phyloP scores from a whole-genome alignment of 1,140 invertebrate genomes.

The Pseudomyrmex cubaensis region DNA sequence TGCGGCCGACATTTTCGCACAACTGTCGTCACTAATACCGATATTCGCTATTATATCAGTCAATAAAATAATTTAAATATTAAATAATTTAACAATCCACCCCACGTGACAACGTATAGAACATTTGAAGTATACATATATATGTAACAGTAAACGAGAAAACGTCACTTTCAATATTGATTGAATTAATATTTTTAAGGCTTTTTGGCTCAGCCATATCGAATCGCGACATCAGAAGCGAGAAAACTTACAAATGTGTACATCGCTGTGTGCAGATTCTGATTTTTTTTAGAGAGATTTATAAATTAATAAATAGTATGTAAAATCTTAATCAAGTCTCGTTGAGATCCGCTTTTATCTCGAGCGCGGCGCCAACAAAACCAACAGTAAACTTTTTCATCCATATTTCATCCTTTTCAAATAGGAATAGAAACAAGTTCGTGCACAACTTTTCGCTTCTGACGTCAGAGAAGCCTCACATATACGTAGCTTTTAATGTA shows the following conservation, averaged over 20 bases:
- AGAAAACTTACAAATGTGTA: not conserved
- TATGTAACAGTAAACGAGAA: constrained; percentile 51
- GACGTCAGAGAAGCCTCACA: too few relatives aligned
- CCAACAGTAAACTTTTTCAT: too few relatives aligned
- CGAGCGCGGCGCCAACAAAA: too few relatives aligned
- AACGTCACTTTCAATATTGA: constrained; percentile 31
- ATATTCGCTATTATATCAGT: constrained; percentile 22
- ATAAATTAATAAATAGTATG: too few relatives aligned
- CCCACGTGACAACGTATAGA: constrained; percentile 17
- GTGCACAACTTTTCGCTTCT: too few relatives aligned
- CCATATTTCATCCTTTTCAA: too few relatives aligned
- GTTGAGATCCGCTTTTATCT: too few relatives aligned
- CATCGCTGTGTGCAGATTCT: too few relatives aligned
- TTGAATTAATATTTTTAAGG: constrained; percentile 36
- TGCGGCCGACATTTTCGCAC: constrained; percentile 4
- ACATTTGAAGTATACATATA: constrained; percentile 39
- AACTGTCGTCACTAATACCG: constrained; percentile 38
- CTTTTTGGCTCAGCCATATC: not conserved
- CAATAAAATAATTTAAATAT: constrained; percentile 57
- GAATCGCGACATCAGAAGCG: constrained; percentile 16
- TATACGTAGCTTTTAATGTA: too few relatives aligned
- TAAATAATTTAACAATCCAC: constrained; percentile 58
- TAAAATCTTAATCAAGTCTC: too few relatives aligned
- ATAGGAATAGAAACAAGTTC: too few relatives aligned
- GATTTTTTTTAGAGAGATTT: too few relatives aligned